Percentiles rank a stretch among this genome's conserved stretches.
Conservation (phyloP, 2,888 invertebrate species). For the Athalia cordata region DNA sequence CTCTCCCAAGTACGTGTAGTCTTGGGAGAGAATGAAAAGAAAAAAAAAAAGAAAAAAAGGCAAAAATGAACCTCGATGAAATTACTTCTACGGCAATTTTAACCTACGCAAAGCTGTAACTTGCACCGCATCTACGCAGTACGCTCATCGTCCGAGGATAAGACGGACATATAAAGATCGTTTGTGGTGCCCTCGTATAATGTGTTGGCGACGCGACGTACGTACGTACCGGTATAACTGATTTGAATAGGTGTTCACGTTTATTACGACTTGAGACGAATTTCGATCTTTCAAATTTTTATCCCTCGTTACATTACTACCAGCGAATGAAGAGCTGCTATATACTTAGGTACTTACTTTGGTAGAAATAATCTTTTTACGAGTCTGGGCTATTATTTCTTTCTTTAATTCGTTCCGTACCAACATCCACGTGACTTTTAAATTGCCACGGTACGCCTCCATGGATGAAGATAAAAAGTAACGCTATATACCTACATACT, state of each 20-base stretch:
- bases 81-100: slow-evolving; percentile 7
- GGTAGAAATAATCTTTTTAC: slow-evolving; percentile 12
- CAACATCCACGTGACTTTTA: slow-evolving; percentile 32
- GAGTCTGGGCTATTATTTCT: slow-evolving; percentile 24
- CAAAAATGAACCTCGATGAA: background rate
- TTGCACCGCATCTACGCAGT: background rate
- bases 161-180: slow-evolving; percentile 2
- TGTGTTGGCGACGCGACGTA: background rate
- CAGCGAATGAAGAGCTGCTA: slow-evolving; percentile 1
- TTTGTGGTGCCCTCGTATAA: background rate
- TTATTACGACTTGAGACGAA: slow-evolving; percentile 25
- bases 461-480: background rate
- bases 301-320: background rate
- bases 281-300: slow-evolving; percentile 18
- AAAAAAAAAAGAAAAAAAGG: background rate
- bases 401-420: slow-evolving; percentile 31
- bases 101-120: slow-evolving; percentile 37
- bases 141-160: slow-evolving; percentile 7
- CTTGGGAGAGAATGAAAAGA: background rate
- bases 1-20: background rate
- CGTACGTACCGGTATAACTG: background rate
- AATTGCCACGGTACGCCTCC: slow-evolving; percentile 25
- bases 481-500: slow-evolving; percentile 25
- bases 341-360: background rate
- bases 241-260: slow-evolving; percentile 10